Conservation (phyloP, 1,140 invertebrate species). For the Diuraphis noxia region DNA sequence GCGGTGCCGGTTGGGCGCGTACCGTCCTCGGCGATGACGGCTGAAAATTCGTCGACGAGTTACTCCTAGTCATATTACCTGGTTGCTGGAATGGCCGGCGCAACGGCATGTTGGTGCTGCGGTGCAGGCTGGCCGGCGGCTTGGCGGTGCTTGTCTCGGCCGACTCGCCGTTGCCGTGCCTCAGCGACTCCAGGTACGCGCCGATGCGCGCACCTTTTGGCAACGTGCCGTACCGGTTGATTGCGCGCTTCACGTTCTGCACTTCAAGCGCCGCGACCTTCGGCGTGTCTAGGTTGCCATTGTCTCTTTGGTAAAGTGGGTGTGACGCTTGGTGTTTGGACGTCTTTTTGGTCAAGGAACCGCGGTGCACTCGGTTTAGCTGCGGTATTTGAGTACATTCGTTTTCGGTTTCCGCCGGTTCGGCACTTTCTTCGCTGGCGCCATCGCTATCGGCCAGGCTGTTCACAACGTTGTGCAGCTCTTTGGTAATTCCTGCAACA, state of each 20-base stretch:
- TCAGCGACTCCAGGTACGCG: conserved; percentile 89
- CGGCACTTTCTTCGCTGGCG: conserved; percentile 45
- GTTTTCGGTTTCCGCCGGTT: conserved; percentile 43
- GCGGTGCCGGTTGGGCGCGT: conserved; percentile 64
- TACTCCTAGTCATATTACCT: conserved; percentile 79
- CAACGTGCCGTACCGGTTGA: conserved; percentile 93
- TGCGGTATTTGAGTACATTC: conserved; percentile 40
- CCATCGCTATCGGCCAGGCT: conserved; percentile 32
- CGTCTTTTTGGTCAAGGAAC: conserved; percentile 46
- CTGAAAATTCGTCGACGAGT: conserved; percentile 74
- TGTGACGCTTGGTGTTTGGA: conserved; percentile 49
- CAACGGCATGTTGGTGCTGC: conserved; percentile 59
- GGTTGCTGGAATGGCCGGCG: conserved; percentile 62
- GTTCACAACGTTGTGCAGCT: conserved; percentile 17
- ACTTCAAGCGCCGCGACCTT: conserved; percentile 88
- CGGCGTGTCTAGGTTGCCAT: conserved; percentile 62
- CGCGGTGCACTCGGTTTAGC: conserved; percentile 33
- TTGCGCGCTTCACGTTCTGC: conserved; percentile 93
- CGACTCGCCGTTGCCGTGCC: conserved; percentile 68
- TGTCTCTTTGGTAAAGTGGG: conserved; percentile 57
- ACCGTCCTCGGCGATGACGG: conserved; percentile 63
- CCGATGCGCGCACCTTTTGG: conserved; percentile 95
- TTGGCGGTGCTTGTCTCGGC: conserved; percentile 54
- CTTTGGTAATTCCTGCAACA: conserved; percentile 46
- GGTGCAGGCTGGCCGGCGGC: conserved; percentile 59